Percentiles rank a stretch among this genome's conserved stretches.
phyloP scores from a whole-genome alignment of 2,888 invertebrate genomes.

The Pasiphila rectangulata region DNA sequence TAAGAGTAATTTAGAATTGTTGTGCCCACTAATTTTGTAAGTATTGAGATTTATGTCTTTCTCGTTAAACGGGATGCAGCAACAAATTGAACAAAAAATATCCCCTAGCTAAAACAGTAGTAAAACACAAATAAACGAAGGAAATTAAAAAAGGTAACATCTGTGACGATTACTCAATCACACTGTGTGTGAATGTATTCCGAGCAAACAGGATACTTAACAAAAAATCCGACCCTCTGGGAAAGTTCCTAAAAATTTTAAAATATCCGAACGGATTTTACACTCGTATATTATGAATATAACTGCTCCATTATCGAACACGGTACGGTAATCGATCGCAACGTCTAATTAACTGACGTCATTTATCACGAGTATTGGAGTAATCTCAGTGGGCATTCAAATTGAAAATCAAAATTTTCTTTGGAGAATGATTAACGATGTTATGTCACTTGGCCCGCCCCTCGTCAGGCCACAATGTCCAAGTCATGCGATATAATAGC shows the following conservation, averaged over 20 bases:
- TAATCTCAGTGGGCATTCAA: conserved; percentile 62
- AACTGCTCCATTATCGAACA: conserved; percentile 38
- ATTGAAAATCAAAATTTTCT: conserved; percentile 77
- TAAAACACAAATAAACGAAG: conserved; percentile 46
- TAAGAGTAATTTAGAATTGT: neutral
- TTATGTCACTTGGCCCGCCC: conserved; percentile 64
- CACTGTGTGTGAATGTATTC: conserved; percentile 48
- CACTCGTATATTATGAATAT: conserved; percentile 49
- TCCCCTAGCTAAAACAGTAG: conserved; percentile 15
- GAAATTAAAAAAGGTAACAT: conserved; percentile 63
- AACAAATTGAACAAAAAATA: conserved; percentile 20
- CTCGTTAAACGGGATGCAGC: conserved; percentile 1
- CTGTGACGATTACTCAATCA: conserved; percentile 53
- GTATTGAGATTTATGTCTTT: conserved; percentile 11
- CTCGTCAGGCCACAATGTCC: conserved; percentile 64
- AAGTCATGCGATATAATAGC: conserved; percentile 75
- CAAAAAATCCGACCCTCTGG: conserved; percentile 59
- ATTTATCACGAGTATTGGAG: conserved; percentile 65
- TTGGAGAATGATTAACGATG: conserved; percentile 73
- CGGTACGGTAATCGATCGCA: conserved; percentile 36
- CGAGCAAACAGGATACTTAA: conserved; percentile 59
- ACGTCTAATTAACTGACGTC: conserved; percentile 59
- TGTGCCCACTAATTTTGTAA: neutral
- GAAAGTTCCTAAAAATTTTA: conserved; percentile 53
- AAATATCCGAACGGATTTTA: conserved; percentile 56